Conservation (phyloP, 2,113 vertebrate species). For the Ahaetulla prasina region DNA sequence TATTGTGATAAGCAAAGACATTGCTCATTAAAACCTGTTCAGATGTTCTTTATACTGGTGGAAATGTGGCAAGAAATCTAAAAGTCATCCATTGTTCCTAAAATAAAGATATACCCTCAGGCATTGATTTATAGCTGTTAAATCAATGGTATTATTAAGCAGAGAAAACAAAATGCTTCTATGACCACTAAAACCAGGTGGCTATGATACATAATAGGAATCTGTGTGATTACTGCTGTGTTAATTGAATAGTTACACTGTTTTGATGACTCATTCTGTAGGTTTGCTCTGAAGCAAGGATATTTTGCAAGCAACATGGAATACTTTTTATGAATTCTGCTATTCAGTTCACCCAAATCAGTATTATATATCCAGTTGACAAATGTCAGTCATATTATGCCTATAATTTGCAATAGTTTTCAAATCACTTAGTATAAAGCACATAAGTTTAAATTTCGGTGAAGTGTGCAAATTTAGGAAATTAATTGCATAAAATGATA, state of each 20-base stretch:
- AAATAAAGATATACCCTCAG: constrained; percentile 7
- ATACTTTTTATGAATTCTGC: not conserved
- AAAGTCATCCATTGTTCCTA: constrained; percentile 1
- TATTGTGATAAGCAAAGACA: constrained; percentile 16
- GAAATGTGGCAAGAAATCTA: constrained; percentile 1
- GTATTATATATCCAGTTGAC: not conserved
- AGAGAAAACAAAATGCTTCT: not conserved
- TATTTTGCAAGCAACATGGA: not conserved
- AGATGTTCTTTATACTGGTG: not conserved
- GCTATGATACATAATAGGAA: not conserved
- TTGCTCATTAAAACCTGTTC: not conserved
- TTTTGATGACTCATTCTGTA: not conserved
- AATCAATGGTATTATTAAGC: not conserved
- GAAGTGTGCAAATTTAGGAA: not conserved
- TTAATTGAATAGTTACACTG: not conserved
- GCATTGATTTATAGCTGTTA: not conserved
- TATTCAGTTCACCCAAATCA: not conserved
- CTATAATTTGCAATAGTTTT: not conserved
- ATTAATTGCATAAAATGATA: not conserved
- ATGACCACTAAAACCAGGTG: not conserved
- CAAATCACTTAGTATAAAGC: not conserved
- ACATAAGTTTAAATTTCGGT: not conserved
- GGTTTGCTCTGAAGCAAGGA: not conserved
- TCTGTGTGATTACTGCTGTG: not conserved
- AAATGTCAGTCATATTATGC: not conserved